Conservation (phyloP, 2,113 vertebrate species). For the Sander lucioperca region DNA sequence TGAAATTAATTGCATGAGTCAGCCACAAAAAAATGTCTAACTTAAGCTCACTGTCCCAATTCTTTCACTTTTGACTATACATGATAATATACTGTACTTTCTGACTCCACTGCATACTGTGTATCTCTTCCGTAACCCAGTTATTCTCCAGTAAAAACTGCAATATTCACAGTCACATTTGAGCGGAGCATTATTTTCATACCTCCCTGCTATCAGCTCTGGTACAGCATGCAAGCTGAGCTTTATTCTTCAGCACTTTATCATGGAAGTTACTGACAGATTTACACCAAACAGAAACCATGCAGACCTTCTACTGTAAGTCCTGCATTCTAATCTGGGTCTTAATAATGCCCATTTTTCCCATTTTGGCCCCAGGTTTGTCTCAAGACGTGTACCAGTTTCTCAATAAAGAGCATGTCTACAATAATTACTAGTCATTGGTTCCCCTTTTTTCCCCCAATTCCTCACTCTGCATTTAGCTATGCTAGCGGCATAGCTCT, state of each 20-base stretch:
- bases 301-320: neutral
- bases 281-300: neutral
- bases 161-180: neutral
- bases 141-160: constrained; percentile 12
- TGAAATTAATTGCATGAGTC: constrained; percentile 59
- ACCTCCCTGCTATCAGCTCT: neutral
- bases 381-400: neutral
- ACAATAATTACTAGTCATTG: neutral
- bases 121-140: constrained; percentile 21
- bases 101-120: neutral
- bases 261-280: neutral
- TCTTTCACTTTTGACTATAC: constrained; percentile 61
- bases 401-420: neutral
- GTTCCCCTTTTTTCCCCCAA: no score
- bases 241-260: constrained; percentile 12
- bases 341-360: neutral
- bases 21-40: constrained; percentile 34
- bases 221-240: neutral
- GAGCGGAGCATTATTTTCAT: constrained; percentile 2
- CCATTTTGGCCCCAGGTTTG: neutral
- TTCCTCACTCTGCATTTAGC: neutral
- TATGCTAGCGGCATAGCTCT: neutral
- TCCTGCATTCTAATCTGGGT: neutral
- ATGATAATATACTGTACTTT: constrained; percentile 32
- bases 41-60: constrained; percentile 63